Conservation (phyloP, 1,140 invertebrate species). For the Eufriesea mexicana region DNA sequence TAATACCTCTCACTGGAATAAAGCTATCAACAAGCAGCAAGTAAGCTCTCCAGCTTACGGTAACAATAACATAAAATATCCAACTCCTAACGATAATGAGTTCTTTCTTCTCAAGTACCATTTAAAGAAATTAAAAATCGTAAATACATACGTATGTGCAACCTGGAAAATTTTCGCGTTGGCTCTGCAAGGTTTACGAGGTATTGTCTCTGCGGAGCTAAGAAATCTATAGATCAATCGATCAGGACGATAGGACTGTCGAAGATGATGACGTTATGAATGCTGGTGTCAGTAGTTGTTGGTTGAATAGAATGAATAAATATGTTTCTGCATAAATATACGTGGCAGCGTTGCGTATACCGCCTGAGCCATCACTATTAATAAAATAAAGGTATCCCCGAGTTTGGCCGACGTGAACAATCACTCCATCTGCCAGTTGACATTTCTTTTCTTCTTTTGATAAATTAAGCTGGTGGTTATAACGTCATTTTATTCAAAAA, state of each 20-base stretch:
- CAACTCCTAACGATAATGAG: neutral
- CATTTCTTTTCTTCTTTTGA: slow-evolving; percentile 6
- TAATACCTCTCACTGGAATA: neutral
- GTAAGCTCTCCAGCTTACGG: neutral
- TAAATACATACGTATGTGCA: no score
- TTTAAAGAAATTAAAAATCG: no score
- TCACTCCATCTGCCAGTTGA: slow-evolving; percentile 40
- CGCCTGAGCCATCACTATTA: slow-evolving; percentile 76
- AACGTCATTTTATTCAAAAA: no score
- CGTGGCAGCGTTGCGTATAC: slow-evolving; percentile 63
- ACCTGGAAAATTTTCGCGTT: no score
- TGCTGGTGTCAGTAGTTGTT: slow-evolving; percentile 59
- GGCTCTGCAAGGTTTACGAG: no score
- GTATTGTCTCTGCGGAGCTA: neutral
- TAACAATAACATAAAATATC: neutral
- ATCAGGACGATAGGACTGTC: slow-evolving; percentile 18
- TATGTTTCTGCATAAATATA: slow-evolving; percentile 72
- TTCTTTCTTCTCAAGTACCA: neutral
- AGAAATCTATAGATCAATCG: slow-evolving; percentile 37
- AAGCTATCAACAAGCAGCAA: neutral
- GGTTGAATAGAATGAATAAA: slow-evolving; percentile 73
- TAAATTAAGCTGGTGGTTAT: neutral
- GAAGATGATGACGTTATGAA: slow-evolving; percentile 70
- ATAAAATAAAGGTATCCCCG: slow-evolving; percentile 75
- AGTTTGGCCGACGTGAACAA: slow-evolving; percentile 23